Base-by-base conservation (phyloP, 2,888 invertebrate species). In the Microctonus hyperodae region DNA sequence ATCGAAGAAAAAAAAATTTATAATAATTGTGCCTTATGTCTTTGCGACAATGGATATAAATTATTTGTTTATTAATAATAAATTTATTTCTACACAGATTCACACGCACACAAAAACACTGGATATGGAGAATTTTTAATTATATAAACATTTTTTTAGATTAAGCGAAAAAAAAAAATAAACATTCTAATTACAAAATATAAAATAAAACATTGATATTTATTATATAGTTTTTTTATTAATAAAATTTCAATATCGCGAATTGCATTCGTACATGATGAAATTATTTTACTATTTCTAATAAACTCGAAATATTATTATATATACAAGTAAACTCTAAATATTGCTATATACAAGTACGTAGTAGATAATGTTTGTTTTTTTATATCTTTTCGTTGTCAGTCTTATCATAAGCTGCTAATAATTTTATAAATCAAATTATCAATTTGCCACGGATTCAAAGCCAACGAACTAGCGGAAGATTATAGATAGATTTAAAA, bases 351-450 rank as follows among this genome's bases (percentile, higher is more conserved):
- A 16, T 16, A 1, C 31, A 33, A 31, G 33, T 31, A 28, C 28
- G 33, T 16, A 16, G 55, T 55, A 55, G 16, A 33, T 31, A 33
- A 55, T 16, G 7, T 9, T 16, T 55, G 5, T 31, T n/a, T n/a
- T 16, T 25, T 28, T 31, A 20, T 13, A 33, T 31, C 31, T 7
- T 44, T 16, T 44, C 16, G n/a, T 20, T 16, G 20, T 55, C 31
- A 55, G 51, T 51, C 51, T 51, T 51, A 28, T 55, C 55, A 55
- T n/a, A 55, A 55, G 3, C n/a, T n/a, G n/a, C n/a, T n/a, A n/a
- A n/a, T n/a, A n/a, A n/a, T n/a, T n/a, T n/a, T n/a, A n/a, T n/a
- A n/a, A n/a, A n/a, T n/a, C n/a, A n/a, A n/a, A n/a, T n/a, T n/a
- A n/a, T n/a, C n/a, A n/a, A n/a, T n/a, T n/a, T n/a, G n/a, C n/a